Base-by-base conservation (phyloP, 1,140 invertebrate species). In the Aleiodes sp. region DNA sequence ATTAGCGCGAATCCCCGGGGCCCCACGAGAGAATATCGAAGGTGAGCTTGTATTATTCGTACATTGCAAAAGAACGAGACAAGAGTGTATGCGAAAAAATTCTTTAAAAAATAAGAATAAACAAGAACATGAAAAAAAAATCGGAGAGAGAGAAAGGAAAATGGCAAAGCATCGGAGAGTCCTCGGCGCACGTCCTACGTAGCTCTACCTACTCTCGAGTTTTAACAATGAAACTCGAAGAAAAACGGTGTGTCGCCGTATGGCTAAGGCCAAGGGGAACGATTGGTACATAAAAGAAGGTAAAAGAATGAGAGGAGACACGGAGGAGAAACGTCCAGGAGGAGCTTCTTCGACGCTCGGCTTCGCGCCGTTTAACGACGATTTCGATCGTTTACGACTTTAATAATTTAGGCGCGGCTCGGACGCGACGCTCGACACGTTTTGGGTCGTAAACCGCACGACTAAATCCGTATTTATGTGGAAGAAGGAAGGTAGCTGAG, bases 321-420 rank as follows among this genome's bases (percentile, higher is more conserved):
- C 52, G 12, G 64, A 61, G 33, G 39, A 39, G 46, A 63, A 39
- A 61, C 41, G 56, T 19, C 31, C 59, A 68, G 70, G 67, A 74
- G 72, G 75, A 71, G 77, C 74, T 75, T 78, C 80, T 80, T 39
- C 26, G 59, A 68, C 37, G 43, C 64, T 69, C 31, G 31, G 59
- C 37, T 35, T 68, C 76, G 75, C 77, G 82, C 74, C 79, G 77
- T 82, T 85, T 85, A 84, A 85, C 81, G 83, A 83, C 82, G 79
- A 84, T 85, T 83, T 83, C 82, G 80, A 84, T 85, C 83, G 82
- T 85, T 85, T 85, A 84, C 83, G 83, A 85, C 82, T 85, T 84
- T 85, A 85, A 85, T 85, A 85, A 85, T 85, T 85, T 85, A 85
- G 82, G 82, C 83, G 79, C 83, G 80, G 78, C 79, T 75, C 75